These are phyloP conservation scores for Hirtodrosophila confusa DNA, from an alignment of 2,888 invertebrate genomes.

Conservation along the genomic window DNA sequence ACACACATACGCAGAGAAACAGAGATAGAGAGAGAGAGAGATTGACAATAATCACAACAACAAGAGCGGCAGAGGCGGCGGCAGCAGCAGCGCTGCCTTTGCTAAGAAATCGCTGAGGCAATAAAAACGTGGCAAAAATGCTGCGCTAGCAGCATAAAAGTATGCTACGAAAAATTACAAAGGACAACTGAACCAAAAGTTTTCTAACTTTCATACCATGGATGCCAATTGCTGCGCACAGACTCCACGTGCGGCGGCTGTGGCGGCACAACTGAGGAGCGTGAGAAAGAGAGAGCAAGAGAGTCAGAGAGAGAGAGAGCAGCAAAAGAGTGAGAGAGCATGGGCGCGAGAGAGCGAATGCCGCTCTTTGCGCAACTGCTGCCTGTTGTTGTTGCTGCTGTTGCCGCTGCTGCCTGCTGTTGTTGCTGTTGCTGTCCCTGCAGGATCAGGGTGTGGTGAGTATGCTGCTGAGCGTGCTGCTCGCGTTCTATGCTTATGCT, in stretches of 20 bases:
- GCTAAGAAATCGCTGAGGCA: slow-evolving; percentile 69
- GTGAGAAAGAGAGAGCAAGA: slow-evolving; percentile 1
- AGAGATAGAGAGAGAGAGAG: slow-evolving; percentile 13
- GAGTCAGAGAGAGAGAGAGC: background rate
- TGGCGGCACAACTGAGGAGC: background rate
- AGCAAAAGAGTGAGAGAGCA: background rate
- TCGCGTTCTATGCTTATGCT: slow-evolving; percentile 53
- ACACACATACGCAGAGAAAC: slow-evolving; percentile 13
- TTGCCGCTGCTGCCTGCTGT: slow-evolving; percentile 26
- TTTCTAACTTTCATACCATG: slow-evolving; percentile 58
- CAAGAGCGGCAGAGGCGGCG: slow-evolving; percentile 15
- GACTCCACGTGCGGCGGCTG: slow-evolving; percentile 50
- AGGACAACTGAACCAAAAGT: slow-evolving; percentile 64
- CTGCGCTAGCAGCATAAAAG: slow-evolving; percentile 58
- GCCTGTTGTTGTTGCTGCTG: slow-evolving; percentile 40
- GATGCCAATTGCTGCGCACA: slow-evolving; percentile 58
- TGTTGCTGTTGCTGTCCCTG: slow-evolving; percentile 38
- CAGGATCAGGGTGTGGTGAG: slow-evolving; percentile 83
- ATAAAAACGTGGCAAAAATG: slow-evolving; percentile 47
- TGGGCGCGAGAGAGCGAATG: slow-evolving; percentile 18
- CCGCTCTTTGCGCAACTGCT: slow-evolving; percentile 57
- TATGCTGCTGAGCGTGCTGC: slow-evolving; percentile 73
- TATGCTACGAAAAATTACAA: slow-evolving; percentile 68
- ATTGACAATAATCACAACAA: slow-evolving; percentile 27
- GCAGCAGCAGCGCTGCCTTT: slow-evolving; percentile 45